Evolutionary conservation across 2,797 vertebrate genomes (phyloP).

Genomic region (Parotocinclus haroldoi): DNA sequence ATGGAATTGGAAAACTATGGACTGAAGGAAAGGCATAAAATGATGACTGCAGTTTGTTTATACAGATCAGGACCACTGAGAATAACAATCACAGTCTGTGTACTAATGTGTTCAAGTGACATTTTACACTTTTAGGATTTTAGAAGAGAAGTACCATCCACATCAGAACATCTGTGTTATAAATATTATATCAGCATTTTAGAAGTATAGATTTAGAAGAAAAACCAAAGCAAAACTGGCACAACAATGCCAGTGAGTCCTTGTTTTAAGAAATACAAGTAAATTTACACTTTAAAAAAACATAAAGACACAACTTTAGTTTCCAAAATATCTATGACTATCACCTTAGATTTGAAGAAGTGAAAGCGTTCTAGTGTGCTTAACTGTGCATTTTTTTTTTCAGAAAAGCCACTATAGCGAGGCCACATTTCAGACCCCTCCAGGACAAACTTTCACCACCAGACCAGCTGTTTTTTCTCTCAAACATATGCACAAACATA

Average conservation of each 20-base stretch:
- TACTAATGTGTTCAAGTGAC: conserved; percentile 25
- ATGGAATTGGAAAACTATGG: conserved; percentile 4
- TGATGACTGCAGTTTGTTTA: conserved; percentile 25
- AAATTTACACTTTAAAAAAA: too few species aligned
- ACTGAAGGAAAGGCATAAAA: conserved; percentile 13
- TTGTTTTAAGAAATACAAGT: too few species aligned
- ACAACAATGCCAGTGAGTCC: too few species aligned
- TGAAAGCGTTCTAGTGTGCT: too few species aligned
- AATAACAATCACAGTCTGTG: conserved; percentile 15
- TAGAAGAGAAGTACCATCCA: too few species aligned
- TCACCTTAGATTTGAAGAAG: too few species aligned
- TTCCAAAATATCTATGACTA: background rate
- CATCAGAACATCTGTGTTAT: background rate
- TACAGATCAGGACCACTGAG: conserved; percentile 9
- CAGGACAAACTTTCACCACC: conserved; percentile 2
- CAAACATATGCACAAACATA: conserved; percentile 17
- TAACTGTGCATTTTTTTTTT: background rate
- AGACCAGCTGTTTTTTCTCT: conserved; percentile 14
- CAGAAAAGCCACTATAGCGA: conserved; percentile 4
- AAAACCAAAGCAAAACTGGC: too few species aligned
- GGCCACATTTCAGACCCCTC: background rate
- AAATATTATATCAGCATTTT: background rate
- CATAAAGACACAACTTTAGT: too few species aligned
- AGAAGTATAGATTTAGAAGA: too few species aligned
- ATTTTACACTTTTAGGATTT: conserved; percentile 18